Evolutionary conservation across 2,797 vertebrate genomes (phyloP).

Genomic region (Heliangelus exortis): DNA sequence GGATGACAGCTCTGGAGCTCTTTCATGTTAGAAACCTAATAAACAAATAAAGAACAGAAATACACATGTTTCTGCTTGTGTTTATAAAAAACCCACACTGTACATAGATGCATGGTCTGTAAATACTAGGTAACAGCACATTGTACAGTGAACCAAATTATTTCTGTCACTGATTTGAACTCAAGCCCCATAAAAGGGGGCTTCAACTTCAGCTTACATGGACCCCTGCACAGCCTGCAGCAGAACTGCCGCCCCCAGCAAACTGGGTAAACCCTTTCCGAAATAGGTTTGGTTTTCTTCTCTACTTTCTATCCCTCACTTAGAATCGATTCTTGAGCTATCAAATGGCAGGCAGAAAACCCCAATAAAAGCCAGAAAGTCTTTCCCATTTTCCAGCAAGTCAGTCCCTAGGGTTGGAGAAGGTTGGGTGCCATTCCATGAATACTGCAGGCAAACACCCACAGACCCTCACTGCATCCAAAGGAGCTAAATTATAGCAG

Average conservation of each 20-base stretch:
- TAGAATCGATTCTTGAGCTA: neutral
- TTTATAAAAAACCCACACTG: neutral
- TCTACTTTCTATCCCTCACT: neutral
- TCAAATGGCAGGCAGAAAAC: too few species aligned
- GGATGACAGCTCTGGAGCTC: neutral
- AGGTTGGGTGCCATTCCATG: too few species aligned
- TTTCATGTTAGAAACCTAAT: neutral
- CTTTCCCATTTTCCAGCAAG: too few species aligned
- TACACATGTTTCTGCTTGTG: neutral
- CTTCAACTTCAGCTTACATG: neutral
- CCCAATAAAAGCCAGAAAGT: too few species aligned
- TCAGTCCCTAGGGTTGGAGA: too few species aligned
- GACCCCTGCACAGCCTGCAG: neutral
- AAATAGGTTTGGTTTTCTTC: neutral
- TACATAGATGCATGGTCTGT: neutral
- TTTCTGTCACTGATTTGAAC: neutral
- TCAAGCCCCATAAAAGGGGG: neutral
- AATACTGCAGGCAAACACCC: too few species aligned
- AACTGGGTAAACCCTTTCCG: neutral
- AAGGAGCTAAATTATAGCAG: neutral
- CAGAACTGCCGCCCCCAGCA: neutral
- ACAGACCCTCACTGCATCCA: too few species aligned
- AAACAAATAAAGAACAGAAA: neutral
- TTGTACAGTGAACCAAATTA: neutral
- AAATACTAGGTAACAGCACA: neutral